Evolutionary conservation across 2,888 invertebrate species (phyloP), one percentile per base, ranked within the genome.

Genomic region (Nemotelus nigrinus): DNA sequence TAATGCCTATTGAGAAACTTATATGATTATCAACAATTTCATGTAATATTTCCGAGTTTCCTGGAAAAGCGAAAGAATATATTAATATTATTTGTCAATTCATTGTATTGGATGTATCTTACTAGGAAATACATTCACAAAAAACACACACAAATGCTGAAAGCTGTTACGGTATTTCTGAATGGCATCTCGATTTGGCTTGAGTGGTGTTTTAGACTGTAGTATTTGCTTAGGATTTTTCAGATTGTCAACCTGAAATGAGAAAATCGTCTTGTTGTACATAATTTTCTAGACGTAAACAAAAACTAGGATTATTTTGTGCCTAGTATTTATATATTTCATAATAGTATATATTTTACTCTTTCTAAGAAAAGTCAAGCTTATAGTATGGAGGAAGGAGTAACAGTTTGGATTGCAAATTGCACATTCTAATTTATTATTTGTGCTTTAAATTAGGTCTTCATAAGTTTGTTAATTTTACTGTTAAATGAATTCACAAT

Each of bases 101-200:
- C 25, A 25, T 25, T 25, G 25, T 25, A 25, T 25, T 25, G 25
- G 25, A 25, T 25, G 25, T 25, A 2, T 50, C 64, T 50, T 75
- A 75, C 75, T 53, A 41, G n/a, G 41, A 50, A 64, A 75, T 41
- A 43, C 43, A 50, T 75, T 75, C 43, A 75, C 50, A 10, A 75
- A 75, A 5, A 63, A 50, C 0, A 8, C 50, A 44, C 64, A 75
- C 25, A 75, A 75, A 43, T 75, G 63, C 7, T 47, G 57, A 39
- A 60, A 75, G 47, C 63, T 50, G 6, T 63, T 75, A 43, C 43
- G 43, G n/a, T 53, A 50, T n/a, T 75, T 3, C 41, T 45, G 3
- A 3, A 75, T 25, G 7, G 53, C 50, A 41, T 63, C 53, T 43
- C 8, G 7, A 3, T 3, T 50, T 2, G 75, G 75, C 2, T 50